These are phyloP conservation scores for Plemyria rubiginata DNA, from an alignment of 2,888 invertebrate species.

Conservation along the genomic window DNA sequence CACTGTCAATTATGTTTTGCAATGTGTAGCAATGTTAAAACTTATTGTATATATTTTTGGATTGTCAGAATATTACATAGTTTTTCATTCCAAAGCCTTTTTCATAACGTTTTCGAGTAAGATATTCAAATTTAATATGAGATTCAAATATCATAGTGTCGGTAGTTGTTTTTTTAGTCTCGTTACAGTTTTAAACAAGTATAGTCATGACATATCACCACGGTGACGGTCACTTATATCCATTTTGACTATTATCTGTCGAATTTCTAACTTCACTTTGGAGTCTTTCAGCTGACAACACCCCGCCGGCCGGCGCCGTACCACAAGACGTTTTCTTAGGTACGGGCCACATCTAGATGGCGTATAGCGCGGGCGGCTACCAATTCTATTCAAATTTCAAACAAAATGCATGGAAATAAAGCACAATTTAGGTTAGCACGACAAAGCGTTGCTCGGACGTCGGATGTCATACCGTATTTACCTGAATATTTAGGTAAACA, in stretches of 20 bases:
- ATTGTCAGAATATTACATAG: conserved; percentile 63
- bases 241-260: conserved; percentile 51
- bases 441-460: too few relatives aligned
- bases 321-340: conserved; percentile 11
- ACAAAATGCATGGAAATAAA: too few relatives aligned
- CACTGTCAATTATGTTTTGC: conserved; percentile 43
- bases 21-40: conserved; percentile 80
- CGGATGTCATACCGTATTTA: too few relatives aligned
- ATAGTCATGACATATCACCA: conserved; percentile 69
- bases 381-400: too few relatives aligned
- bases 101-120: conserved; percentile 8
- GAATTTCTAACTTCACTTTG: conserved; percentile 35
- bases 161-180: conserved; percentile 19
- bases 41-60: conserved; percentile 66
- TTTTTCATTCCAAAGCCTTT: conserved; percentile 11
- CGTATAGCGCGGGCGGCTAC: too few relatives aligned
- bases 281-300: conserved; percentile 17
- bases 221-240: conserved; percentile 76
- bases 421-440: too few relatives aligned
- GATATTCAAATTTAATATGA: conserved; percentile 15
- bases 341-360: too few relatives aligned
- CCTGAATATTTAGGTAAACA: too few relatives aligned
- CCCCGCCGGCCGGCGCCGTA: conserved; percentile 17
- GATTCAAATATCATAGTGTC: conserved; percentile 11
- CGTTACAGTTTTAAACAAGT: conserved; percentile 36